A percentile compares a stretch with the other conserved stretches of the same genome.
Evolutionary conservation across 2,797 vertebrate genomes (phyloP).

Genomic region (Phrynocephalus guinanensis): DNA sequence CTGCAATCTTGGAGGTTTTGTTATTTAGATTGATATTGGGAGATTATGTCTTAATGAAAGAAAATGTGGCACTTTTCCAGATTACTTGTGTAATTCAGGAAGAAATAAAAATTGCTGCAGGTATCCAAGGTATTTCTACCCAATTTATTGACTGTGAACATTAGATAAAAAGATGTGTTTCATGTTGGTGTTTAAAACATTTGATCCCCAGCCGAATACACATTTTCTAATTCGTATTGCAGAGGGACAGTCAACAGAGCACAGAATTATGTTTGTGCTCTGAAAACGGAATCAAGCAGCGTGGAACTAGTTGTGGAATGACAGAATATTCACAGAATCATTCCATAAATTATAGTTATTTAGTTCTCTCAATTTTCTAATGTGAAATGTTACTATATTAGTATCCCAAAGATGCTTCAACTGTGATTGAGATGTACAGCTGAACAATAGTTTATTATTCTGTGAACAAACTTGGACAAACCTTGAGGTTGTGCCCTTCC

Average conservation of each 20-base stretch:
- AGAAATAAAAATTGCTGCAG: conserved; percentile 68
- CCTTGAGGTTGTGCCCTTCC: not conserved
- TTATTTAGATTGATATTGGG: conserved; percentile 61
- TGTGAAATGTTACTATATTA: not conserved
- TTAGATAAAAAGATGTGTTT: conserved; percentile 51
- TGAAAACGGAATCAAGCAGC: not conserved
- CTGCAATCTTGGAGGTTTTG: conserved; percentile 65
- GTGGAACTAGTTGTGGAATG: not conserved
- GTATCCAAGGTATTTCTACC: conserved; percentile 69
- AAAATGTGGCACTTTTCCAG: conserved; percentile 69
- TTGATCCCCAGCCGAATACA: not conserved
- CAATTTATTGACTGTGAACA: conserved; percentile 65
- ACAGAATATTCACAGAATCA: not conserved
- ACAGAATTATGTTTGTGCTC: not conserved
- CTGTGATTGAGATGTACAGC: not conserved
- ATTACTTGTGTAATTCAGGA: conserved; percentile 68
- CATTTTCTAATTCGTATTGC: not conserved
- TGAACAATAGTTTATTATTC: not conserved
- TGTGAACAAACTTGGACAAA: not conserved
- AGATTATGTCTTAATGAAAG: conserved; percentile 68
- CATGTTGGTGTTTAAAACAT: conserved; percentile 35
- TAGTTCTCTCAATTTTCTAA: not conserved
- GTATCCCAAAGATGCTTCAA: not conserved
- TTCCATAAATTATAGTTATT: not conserved
- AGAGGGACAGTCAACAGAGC: not conserved